phyloP scores from a whole-genome alignment of 2,888 invertebrate genomes.

The Agonopterix heracliana region DNA sequence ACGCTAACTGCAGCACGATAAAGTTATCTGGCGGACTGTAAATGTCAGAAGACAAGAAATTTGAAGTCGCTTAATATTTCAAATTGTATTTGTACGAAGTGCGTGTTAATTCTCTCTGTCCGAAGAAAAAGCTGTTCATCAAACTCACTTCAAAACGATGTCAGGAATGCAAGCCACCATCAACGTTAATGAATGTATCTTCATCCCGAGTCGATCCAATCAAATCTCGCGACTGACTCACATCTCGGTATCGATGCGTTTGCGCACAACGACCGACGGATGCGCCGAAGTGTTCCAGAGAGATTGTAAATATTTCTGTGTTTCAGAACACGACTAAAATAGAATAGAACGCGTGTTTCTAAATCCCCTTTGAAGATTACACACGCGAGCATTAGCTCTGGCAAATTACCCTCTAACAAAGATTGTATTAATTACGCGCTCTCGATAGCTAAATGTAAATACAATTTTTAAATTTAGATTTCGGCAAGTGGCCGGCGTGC shows the following conservation, averaged over 20 bases:
- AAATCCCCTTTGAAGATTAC: constrained; percentile 77
- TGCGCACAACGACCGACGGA: constrained; percentile 69
- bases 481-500: constrained; percentile 46
- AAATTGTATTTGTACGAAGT: no score
- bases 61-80: no score
- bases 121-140: constrained; percentile 6
- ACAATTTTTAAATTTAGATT: constrained; percentile 66
- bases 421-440: constrained; percentile 76
- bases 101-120: not conserved
- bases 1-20: no score
- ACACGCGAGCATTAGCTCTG: constrained; percentile 74
- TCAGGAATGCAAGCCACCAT: constrained; percentile 34
- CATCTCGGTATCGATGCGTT: constrained; percentile 59
- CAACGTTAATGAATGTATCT: constrained; percentile 57
- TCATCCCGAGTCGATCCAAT: constrained; percentile 57
- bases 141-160: constrained; percentile 17
- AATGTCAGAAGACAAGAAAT: no score
- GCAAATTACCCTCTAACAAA: constrained; percentile 76
- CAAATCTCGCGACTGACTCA: constrained; percentile 56
- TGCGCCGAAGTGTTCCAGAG: constrained; percentile 73
- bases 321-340: constrained; percentile 73
- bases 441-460: constrained; percentile 72
- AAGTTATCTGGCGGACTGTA: no score
- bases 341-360: constrained; percentile 75
- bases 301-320: constrained; percentile 77